Conservation (phyloP, 2,888 invertebrate species). For the Lucinisca nassula region DNA sequence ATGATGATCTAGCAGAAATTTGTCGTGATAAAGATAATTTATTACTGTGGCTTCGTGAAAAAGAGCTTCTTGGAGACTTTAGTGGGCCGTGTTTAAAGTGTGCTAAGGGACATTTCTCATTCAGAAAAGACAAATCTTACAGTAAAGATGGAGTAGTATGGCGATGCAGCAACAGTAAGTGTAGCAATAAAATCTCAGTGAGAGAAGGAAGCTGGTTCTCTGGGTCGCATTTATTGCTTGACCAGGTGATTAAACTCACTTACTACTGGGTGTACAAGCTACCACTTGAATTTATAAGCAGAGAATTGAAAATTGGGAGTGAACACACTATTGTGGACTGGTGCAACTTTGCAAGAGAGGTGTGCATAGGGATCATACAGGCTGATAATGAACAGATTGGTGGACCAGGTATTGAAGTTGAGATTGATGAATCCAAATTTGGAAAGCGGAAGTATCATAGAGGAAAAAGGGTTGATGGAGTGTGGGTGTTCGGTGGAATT, state of each 20-base stretch:
- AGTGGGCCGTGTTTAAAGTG: not conserved
- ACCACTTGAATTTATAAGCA: not conserved
- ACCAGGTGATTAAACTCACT: conserved; percentile 5
- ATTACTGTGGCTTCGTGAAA: not conserved
- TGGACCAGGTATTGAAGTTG: conserved; percentile 31
- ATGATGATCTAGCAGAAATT: not conserved
- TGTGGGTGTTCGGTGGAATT: conserved; percentile 57
- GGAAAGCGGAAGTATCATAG: too few relatives aligned
- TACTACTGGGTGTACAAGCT: conserved; percentile 17
- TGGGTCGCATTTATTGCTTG: not conserved
- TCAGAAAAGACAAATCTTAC: not conserved
- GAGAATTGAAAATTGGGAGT: not conserved
- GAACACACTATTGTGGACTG: too few relatives aligned
- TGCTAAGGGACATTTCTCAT: not conserved
- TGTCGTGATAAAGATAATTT: not conserved
- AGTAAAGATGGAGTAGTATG: not conserved
- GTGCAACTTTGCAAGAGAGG: conserved; percentile 48
- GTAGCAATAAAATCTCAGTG: not conserved
- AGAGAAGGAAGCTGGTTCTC: conserved; percentile 11
- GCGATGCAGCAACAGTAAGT: not conserved
- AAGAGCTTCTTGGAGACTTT: not conserved
- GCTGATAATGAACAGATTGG: conserved; percentile 35
- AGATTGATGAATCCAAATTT: too few relatives aligned
- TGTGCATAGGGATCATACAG: conserved; percentile 16
- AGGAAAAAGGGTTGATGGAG: conserved; percentile 60